A percentile compares a stretch with the other conserved stretches of the same genome.
Evolutionary conservation across 2,113 vertebrate species (phyloP).

Genomic region (Sula dactylatra): DNA sequence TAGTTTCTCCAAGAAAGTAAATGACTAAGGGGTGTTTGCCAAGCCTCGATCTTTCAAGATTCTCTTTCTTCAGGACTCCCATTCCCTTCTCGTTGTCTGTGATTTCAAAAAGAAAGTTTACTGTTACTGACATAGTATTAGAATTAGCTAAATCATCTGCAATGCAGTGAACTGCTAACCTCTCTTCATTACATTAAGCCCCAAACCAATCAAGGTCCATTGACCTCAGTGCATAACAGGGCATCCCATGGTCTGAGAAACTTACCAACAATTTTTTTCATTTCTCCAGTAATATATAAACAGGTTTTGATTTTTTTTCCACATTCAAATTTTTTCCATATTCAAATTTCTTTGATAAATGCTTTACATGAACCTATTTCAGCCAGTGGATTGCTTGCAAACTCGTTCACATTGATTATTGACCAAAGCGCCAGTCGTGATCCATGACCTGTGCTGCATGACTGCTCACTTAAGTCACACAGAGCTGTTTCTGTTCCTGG

Average conservation of each 20-base stretch:
- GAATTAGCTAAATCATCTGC: neutral
- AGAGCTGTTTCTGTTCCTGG: neutral
- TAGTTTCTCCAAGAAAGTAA: neutral
- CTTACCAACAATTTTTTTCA: neutral
- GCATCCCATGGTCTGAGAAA: neutral
- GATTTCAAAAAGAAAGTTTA: neutral
- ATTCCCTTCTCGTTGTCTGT: neutral
- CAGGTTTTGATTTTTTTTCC: neutral
- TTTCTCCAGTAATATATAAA: neutral
- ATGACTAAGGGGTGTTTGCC: neutral
- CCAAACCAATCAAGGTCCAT: neutral
- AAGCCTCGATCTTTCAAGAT: neutral
- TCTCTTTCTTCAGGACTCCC: neutral
- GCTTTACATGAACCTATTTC: neutral
- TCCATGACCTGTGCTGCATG: neutral
- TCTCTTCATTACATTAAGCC: neutral
- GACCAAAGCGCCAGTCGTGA: fast-evolving
- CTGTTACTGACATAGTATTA: neutral
- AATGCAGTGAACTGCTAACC: neutral
- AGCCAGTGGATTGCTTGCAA: neutral
- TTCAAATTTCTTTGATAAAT: neutral
- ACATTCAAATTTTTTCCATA: neutral
- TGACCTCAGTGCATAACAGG: fast-evolving
- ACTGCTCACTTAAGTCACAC: neutral
- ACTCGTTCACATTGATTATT: neutral